Percentiles rank a stretch among this genome's conserved stretches.
Conservation (phyloP, 2,888 invertebrate genomes). For the Baronia brevicornis region DNA sequence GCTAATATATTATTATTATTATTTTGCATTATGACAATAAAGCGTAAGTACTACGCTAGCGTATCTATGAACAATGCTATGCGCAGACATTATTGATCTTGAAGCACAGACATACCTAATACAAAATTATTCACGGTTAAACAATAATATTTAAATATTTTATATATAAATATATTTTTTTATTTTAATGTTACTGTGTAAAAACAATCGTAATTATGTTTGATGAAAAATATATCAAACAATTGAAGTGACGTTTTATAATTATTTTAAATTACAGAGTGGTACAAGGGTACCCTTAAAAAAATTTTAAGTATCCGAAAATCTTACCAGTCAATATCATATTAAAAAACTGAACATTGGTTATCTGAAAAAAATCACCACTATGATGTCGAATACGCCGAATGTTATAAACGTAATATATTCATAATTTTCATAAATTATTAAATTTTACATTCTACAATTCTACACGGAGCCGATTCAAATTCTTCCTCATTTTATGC, state of each 20-base stretch:
- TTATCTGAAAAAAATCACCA: conserved; percentile 14
- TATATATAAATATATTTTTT: no score
- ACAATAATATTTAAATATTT: conserved; percentile 4
- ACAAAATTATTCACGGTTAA: conserved; percentile 8
- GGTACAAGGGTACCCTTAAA: no score
- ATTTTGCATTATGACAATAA: conserved; percentile 10
- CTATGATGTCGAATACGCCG: conserved; percentile 8
- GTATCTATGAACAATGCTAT: conserved; percentile 18
- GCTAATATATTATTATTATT: background rate
- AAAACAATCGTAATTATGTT: no score
- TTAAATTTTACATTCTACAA: conserved; percentile 11
- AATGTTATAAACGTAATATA: conserved; percentile 15
- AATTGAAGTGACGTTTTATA: no score
- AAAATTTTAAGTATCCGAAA: no score
- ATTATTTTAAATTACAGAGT: no score
- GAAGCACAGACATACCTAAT: conserved; percentile 7
- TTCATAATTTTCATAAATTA: conserved; percentile 14
- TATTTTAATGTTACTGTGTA: no score
- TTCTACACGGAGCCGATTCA: conserved; percentile 9
- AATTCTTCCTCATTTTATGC: conserved; percentile 15
- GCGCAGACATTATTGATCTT: conserved; percentile 18
- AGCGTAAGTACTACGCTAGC: conserved; percentile 16
- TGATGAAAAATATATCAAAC: no score
- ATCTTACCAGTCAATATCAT: conserved; percentile 14
- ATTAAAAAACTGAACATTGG: conserved; percentile 12